phyloP scores from a whole-genome alignment of 2,888 invertebrate genomes.

The Bibio marci region DNA sequence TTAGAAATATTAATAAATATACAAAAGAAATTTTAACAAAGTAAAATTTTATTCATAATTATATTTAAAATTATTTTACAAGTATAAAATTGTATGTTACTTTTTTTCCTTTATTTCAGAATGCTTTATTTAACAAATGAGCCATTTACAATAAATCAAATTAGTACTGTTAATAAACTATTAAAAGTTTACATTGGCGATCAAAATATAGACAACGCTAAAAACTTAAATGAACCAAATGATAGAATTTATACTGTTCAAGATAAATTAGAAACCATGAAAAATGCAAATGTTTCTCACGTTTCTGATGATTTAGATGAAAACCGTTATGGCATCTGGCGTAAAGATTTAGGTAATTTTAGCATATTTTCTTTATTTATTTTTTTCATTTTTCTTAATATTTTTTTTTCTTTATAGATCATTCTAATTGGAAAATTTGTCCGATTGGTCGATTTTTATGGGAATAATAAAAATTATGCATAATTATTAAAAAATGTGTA shows the following conservation, averaged over 20 bases:
- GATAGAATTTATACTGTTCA: neutral
- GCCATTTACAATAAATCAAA: neutral
- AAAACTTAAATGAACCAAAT: too few species aligned
- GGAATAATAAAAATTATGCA: too few species aligned
- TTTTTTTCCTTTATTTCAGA: neutral
- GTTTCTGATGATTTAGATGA: too few species aligned
- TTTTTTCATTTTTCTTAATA: neutral
- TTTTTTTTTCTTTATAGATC: neutral
- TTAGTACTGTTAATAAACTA: too few species aligned
- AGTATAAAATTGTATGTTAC: too few species aligned
- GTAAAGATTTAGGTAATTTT: neutral
- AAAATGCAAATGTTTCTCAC: neutral
- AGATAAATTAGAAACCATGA: neutral
- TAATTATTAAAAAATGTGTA: too few species aligned
- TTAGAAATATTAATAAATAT: constrained; percentile 15
- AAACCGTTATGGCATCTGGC: neutral
- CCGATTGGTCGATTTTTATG: neutral
- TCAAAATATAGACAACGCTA: too few species aligned
- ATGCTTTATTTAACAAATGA: neutral
- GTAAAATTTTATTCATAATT: constrained; percentile 12
- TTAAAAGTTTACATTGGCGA: too few species aligned
- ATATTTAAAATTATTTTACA: too few species aligned
- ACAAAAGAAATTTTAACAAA: constrained; percentile 18
- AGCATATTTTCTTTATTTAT: neutral
- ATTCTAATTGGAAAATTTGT: neutral